Evolutionary conservation across 1,140 invertebrate species (phyloP), one percentile per base, ranked within the genome.

Genomic region (Oedothorax gibbosus): DNA sequence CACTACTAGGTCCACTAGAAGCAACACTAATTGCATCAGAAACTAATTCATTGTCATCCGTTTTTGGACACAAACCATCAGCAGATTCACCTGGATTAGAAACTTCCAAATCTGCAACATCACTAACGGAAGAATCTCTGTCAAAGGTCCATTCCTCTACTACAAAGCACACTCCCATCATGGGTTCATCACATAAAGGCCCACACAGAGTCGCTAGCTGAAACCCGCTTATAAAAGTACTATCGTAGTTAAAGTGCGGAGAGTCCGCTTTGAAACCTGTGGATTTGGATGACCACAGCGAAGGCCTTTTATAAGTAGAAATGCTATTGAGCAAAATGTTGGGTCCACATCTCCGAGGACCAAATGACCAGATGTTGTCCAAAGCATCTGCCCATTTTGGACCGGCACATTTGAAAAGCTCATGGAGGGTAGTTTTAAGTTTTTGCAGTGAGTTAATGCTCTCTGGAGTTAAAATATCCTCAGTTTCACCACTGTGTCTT

Each of bases 111-210:
- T 84, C 87, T 1, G 14, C 73, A 57, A 92, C 90, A 11, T 68
- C n/a, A 15, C 20, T 71, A 56, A 57, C 49, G 4, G 15, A 60
- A 35, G 12, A 18, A 15, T 75, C 75, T 66, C 73, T 85, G 56
- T 75, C 73, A 51, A 77, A 91, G 56, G 79, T 91, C 95, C 95
- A 96, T 88, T 95, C 94, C 88, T 97, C 94, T 3, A 99, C 92
- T 85, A 96, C 91, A 90, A 98, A 98, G 80, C 94, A 96, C 0
- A 99, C 96, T 2, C 97, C 97, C 92, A 95, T 95, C 95, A 99
- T 96, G 18, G 97, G 96, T 88, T 99, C 98, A 89, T 99, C 96
- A 91, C 98, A 99, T 20, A 99, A 89, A 7, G 97, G 96, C 7
- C 98, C 98, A 68, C 95, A 93, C 15, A 95, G 90, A 2, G 96